Conservation (phyloP, 1,140 invertebrate species). For the Anadara kagoshimensis region DNA sequence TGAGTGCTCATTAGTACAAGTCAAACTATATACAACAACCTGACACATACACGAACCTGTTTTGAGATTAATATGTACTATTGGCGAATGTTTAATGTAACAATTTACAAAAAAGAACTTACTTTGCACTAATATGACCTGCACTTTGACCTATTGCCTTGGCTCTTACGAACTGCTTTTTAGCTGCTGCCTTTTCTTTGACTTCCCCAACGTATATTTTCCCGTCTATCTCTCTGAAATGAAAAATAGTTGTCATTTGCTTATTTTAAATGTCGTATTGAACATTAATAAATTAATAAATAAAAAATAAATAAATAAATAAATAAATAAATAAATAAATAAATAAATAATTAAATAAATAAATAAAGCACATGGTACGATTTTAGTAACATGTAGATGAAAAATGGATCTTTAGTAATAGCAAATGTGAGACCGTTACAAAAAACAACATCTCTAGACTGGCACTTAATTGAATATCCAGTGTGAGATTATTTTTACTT, state of each 20-base stretch:
- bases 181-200: slow-evolving; percentile 61
- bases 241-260: background rate
- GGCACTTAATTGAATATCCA: too few relatives aligned
- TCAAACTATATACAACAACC: background rate
- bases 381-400: too few relatives aligned
- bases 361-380: too few relatives aligned
- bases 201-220: slow-evolving; percentile 54
- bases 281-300: too few relatives aligned
- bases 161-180: slow-evolving; percentile 53
- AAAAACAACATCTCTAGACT: too few relatives aligned
- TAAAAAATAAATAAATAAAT: too few relatives aligned
- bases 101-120: slow-evolving; percentile 13
- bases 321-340: too few relatives aligned
- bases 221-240: slow-evolving; percentile 57
- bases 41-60: background rate
- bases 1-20: too few relatives aligned
- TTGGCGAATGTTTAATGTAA: background rate
- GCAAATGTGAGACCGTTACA: too few relatives aligned
- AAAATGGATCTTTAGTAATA: too few relatives aligned
- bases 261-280: background rate
- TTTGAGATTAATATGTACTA: background rate
- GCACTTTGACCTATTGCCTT: slow-evolving; percentile 55
- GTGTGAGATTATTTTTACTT: background rate
- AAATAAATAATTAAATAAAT: too few relatives aligned
- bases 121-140: slow-evolving; percentile 37